A percentile compares a stretch with the other conserved stretches of the same genome.
Evolutionary conservation across 2,797 vertebrate species (phyloP).

Genomic region (Chromobotia macracanthus): DNA sequence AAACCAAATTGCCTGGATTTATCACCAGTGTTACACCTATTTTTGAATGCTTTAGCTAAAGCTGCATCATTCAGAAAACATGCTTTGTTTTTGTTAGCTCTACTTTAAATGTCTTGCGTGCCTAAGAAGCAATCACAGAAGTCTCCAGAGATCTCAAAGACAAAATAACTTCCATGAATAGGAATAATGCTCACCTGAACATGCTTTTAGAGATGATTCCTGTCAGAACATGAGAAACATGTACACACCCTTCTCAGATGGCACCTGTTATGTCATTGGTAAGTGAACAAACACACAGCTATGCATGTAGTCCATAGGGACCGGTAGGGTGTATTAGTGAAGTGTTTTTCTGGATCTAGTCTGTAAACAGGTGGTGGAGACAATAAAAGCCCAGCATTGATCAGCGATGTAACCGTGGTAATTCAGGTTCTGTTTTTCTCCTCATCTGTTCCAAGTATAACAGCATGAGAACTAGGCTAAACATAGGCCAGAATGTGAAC

Average conservation of each 20-base stretch:
- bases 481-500: background rate
- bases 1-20: background rate
- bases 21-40: background rate
- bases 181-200: slow-evolving; percentile 10
- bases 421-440: background rate
- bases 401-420: background rate
- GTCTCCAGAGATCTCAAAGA: background rate
- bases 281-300: slow-evolving; percentile 9
- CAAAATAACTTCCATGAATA: background rate
- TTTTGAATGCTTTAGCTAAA: background rate
- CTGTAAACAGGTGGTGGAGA: slow-evolving; percentile 24
- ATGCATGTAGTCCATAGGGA: slow-evolving; percentile 1
- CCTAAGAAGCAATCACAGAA: background rate
- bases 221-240: slow-evolving; percentile 29
- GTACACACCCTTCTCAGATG: slow-evolving; percentile 43
- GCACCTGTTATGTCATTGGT: slow-evolving; percentile 18
- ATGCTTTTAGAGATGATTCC: slow-evolving; percentile 15
- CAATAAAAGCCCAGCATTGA: slow-evolving; percentile 19
- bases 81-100: background rate
- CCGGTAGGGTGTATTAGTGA: slow-evolving; percentile 5
- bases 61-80: background rate
- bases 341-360: slow-evolving; percentile 25
- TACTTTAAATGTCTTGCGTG: background rate
- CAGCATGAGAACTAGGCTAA: slow-evolving; percentile 17
- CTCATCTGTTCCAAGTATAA: slow-evolving; percentile 19